A percentile compares a stretch with the other conserved stretches of the same genome.
Conservation (phyloP, 2,888 invertebrate species). For the Dione juno region DNA sequence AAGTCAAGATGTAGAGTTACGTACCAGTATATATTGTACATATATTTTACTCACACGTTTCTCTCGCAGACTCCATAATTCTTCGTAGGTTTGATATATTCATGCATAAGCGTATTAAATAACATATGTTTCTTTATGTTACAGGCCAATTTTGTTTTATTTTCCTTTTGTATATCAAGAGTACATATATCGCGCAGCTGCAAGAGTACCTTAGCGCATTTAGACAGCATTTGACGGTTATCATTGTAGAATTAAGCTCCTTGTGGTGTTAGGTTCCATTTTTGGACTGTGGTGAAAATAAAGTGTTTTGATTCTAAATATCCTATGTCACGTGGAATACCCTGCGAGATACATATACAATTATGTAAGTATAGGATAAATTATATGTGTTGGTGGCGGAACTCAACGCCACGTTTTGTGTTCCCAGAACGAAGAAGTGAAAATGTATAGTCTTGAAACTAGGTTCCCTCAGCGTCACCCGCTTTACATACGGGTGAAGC, state of each 20-base stretch:
- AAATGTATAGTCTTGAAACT: not conserved
- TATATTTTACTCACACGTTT: constrained; percentile 1
- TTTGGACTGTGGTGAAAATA: no score
- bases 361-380: no score
- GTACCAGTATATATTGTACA: not conserved
- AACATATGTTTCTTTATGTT: not conserved
- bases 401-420: not conserved
- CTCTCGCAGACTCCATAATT: constrained; percentile 12
- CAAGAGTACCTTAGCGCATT: not conserved
- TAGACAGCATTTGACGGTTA: not conserved
- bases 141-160: not conserved
- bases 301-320: no score
- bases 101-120: constrained; percentile 6
- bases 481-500: not conserved
- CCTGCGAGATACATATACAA: no score
- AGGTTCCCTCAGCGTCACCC: no score
- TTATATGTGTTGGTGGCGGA: no score
- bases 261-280: no score
- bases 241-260: no score
- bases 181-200: not conserved
- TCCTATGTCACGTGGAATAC: no score
- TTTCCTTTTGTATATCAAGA: not conserved
- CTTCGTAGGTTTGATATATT: constrained; percentile 2
- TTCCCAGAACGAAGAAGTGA: not conserved
- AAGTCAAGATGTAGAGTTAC: not conserved